Evolutionary conservation across 35 echinoderm and acorn worm species (phyloP).

Genomic region (Apostichopus parvimensis): DNA sequence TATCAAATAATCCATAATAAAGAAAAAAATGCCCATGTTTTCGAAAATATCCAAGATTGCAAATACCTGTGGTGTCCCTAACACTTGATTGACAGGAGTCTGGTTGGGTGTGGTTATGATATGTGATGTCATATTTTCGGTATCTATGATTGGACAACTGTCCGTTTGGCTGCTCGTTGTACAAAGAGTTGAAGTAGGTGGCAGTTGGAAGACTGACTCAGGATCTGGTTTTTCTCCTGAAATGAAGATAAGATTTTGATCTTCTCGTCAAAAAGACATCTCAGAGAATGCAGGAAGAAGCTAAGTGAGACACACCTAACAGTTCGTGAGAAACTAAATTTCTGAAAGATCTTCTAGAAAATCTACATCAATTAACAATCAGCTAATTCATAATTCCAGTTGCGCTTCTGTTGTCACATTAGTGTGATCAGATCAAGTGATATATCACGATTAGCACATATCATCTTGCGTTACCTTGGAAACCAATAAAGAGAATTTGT

Average conservation of each 20-base stretch:
- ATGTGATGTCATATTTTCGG: slow-evolving; percentile 79
- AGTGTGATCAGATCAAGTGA: too few species aligned
- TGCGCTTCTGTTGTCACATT: too few species aligned
- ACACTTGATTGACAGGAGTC: slow-evolving; percentile 51
- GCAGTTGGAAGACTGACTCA: slow-evolving; percentile 85
- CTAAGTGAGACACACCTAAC: not conserved
- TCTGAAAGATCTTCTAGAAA: too few species aligned
- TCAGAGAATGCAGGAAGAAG: not conserved
- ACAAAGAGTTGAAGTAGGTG: slow-evolving; percentile 63
- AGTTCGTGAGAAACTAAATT: not conserved
- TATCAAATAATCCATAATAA: too few species aligned
- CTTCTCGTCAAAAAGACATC: not conserved
- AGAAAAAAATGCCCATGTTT: not conserved
- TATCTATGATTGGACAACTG: slow-evolving; percentile 85
- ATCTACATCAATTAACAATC: too few species aligned
- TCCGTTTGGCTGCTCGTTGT: slow-evolving; percentile 65
- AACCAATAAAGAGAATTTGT: too few species aligned
- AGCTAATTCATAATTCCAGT: too few species aligned
- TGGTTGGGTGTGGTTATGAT: slow-evolving; percentile 47
- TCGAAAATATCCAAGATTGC: too few species aligned
- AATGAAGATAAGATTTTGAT: slow-evolving; percentile 6
- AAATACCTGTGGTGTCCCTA: slow-evolving; percentile 86
- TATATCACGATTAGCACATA: too few species aligned
- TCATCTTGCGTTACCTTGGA: too few species aligned
- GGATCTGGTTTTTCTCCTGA: slow-evolving; percentile 95